Percentiles rank a stretch among this genome's conserved stretches.
Evolutionary conservation across 1,140 invertebrate species (phyloP).

Genomic region (Lepidostoma basale): DNA sequence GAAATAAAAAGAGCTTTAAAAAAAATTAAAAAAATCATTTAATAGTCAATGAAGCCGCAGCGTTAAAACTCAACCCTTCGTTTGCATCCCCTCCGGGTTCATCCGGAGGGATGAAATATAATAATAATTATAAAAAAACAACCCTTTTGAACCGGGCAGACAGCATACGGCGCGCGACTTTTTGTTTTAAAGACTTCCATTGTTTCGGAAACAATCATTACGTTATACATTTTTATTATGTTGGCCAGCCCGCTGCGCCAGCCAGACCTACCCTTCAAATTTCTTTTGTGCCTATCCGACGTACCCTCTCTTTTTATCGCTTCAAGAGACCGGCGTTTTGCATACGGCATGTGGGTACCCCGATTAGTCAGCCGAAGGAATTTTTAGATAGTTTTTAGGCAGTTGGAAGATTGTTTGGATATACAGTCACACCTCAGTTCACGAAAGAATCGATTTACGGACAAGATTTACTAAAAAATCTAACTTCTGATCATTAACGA

Average conservation of each 20-base stretch:
- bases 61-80: constrained; percentile 7
- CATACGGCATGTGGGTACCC: constrained; percentile 42
- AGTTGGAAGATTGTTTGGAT: no score
- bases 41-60: no score
- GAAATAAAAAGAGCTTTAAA: no score
- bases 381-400: constrained; percentile 4
- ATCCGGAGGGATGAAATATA: constrained; percentile 10
- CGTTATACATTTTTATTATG: constrained; percentile 35
- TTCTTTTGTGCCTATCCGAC: constrained; percentile 10
- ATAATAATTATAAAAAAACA: constrained; percentile 25
- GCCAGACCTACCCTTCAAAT: constrained; percentile 6
- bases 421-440: no score
- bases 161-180: constrained; percentile 39
- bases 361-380: neutral
- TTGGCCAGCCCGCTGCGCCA: constrained; percentile 17
- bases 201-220: constrained; percentile 44
- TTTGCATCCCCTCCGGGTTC: neutral
- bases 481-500: no score
- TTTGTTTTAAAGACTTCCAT: constrained; percentile 39
- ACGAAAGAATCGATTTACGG: no score
- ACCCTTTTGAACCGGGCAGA: constrained; percentile 32
- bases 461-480: no score
- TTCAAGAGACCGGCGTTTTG: constrained; percentile 29
- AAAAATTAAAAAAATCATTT: no score
- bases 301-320: constrained; percentile 24